Evolutionary conservation across 2,113 vertebrate species (phyloP), one percentile per base, ranked within the genome.

Genomic region (Corydoras maculifer): DNA sequence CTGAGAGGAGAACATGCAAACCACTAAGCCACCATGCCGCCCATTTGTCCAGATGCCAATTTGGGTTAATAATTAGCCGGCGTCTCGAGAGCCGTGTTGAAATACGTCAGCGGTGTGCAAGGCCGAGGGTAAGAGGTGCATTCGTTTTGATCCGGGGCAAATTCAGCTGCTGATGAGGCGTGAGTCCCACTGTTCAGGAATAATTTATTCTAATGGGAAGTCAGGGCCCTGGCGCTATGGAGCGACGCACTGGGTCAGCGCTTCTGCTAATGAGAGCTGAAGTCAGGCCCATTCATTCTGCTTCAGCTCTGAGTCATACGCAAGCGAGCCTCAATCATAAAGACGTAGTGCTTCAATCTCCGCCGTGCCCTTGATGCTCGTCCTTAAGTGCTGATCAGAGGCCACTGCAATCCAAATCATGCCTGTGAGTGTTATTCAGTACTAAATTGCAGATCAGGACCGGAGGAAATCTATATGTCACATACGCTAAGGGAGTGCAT

Each of bases 141-240:
- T 57, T 74, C 43, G 62, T 67, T 87, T 84, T 50, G 49, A 69
- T 77, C 79, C 75, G 9, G 70, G 86, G 86, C 85, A 79, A 83
- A 83, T 86, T 81, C 86, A 3, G 78, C 83, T 86, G 78, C 86
- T 84, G 88, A 87, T 87, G 88, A 90, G 84, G 89, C 84, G 81
- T 89, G 85, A 87, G 83, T 67, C 58, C 68, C 85, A 86, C 82
- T 85, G 82, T 83, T 80, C 70, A 69, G 79, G 82, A 83, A 85
- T 87, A 86, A 92, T 92, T 91, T 90, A 88, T 90, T 89, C 89
- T 90, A 91, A 90, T 92, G 87, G 88, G 86, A 88, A 88, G 84
- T 82, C 72, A 79, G 90, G 85, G 86, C 88, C 84, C 84, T 84
- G 82, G 83, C 85, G 88, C 90, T 89, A 84, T 75, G 80, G 70